phyloP scores from a whole-genome alignment of 2,797 vertebrate genomes.

The Glossophaga mutica region DNA sequence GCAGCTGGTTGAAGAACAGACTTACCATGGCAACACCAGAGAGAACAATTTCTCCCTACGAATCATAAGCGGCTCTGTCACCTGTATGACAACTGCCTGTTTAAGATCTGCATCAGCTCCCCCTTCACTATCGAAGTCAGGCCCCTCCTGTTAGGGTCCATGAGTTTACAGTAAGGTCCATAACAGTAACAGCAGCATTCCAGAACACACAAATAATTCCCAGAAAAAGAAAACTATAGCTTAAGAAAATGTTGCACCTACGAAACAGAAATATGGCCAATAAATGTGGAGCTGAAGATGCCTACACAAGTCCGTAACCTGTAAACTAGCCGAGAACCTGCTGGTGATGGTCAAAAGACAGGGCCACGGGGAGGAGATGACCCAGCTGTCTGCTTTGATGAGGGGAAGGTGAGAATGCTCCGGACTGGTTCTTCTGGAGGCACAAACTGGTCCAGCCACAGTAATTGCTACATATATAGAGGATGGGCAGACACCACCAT shows the following conservation, averaged over 20 bases:
- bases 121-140: neutral
- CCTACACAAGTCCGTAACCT: neutral
- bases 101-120: neutral
- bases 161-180: neutral
- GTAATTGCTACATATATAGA: neutral
- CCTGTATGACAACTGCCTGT: neutral
- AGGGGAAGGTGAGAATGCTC: neutral
- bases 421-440: slow-evolving; percentile 41
- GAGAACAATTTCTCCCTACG: neutral
- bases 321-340: neutral
- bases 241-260: neutral
- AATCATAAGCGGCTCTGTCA: neutral
- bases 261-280: neutral
- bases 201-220: neutral
- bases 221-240: neutral
- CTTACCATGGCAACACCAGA: neutral
- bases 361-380: neutral
- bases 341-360: neutral
- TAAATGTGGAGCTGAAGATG: neutral
- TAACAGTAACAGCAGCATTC: neutral
- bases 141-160: neutral
- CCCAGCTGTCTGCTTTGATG: neutral
- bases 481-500: neutral
- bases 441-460: slow-evolving; percentile 11
- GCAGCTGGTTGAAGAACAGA: neutral